Evolutionary conservation across 1,140 invertebrate species (phyloP), one percentile per base, ranked within the genome.

Genomic region (Neotoxoptera formosana): DNA sequence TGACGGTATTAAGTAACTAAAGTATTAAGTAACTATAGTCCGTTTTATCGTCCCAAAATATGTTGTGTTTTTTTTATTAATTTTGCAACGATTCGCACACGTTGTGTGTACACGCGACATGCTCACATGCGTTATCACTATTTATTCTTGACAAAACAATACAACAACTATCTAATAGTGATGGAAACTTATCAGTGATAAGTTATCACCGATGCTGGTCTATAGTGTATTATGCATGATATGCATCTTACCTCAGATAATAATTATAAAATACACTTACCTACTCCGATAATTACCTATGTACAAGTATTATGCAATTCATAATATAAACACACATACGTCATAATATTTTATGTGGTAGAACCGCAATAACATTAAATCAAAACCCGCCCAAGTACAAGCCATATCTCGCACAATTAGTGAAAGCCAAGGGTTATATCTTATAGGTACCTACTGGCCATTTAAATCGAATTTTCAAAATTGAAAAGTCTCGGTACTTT

Each of bases 281-380:
- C 11, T 67, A 14, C 30, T n/a, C 11, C 0, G 11, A 86, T 45
- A 11, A n/a, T n/a, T 25, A n/a, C n/a, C n/a, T n/a, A 23, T 47
- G 11, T 45, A 76, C 4, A 0, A n/a, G 1, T 86, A 47, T 47
- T 86, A 86, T 47, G 25, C 41, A 9, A 30, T 47, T 30, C 84
- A 48, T 25, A 47, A 48, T 25, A 47, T n/a, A n/a, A 3, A 67
- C 30, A 76, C 20, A 67, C 14, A 7, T n/a, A 47, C 41, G 41
- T 41, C 41, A 4, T 41, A 86, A 34, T 53, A 89, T 34, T 21
- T 2, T 53, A 51, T 88, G 1, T n/a, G 23, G 21, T 34, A 7
- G 87, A n/a, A 90, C 56, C 36, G 56, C 56, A 67, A 67, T 90
- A 90, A 90, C 25, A 41, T 90, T 90, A 67, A 90, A 67, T 90